Base-by-base conservation (phyloP, 2,888 invertebrate species). In the Eulithis prunata region DNA sequence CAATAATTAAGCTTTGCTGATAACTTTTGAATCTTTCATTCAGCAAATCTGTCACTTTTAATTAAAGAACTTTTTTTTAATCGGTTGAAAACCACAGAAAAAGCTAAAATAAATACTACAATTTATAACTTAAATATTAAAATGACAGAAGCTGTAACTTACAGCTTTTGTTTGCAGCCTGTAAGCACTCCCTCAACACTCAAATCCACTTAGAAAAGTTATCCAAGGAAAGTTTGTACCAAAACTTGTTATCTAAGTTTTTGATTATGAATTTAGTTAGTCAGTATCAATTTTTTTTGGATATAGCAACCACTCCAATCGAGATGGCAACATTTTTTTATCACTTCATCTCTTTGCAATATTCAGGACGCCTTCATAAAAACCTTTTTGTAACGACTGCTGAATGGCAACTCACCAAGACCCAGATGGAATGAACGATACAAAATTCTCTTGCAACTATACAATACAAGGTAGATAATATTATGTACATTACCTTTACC, bases 331-430 rank as follows among this genome's bases (percentile, higher is more conserved):
- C 73, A 74, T 74, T 77, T 80, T 80, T 80, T 79, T 32, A 80
- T 80, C 79, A 79, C 79, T 78, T 75, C 72, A 78, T 80, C 69
- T 73, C 66, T 65, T 58, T 78, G 68, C 74, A 80, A 76, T 76
- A 80, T 80, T 80, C 76, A 80, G 57, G 63, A 55, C 49, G 64
- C 68, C 52, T 71, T 68, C 68, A 73, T 76, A 74, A 77, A 74
- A 75, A 74, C 71, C 66, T 74, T 70, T 57, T 56, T 57, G 75
- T 75, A 75, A 75, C 77, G 75, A 74, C 70, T 72, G 64, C 57
- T 46, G 38, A 36, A 51, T 28, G 52, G 62, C 41, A 66, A 55
- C 55, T 72, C 69, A 78, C 71, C 49, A 58, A 68, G 71, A 45
- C 5, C 54, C 13, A 36, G 58, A 63, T 57, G 57, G 41, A 64